phyloP scores from a whole-genome alignment of 2,888 invertebrate species.

The Apamea monoglypha region DNA sequence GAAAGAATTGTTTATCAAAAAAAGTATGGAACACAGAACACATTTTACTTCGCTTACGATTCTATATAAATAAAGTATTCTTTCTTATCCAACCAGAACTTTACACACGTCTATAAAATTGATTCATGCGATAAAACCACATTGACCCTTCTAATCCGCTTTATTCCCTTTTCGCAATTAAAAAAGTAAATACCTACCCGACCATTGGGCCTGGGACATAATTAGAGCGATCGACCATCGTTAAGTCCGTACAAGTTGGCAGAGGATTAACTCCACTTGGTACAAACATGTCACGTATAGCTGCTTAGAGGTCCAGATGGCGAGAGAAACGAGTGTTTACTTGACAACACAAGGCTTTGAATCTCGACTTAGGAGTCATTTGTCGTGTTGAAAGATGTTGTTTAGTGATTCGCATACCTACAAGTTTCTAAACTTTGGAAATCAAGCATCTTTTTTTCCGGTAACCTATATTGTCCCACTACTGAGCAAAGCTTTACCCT shows the following conservation, averaged over 20 bases:
- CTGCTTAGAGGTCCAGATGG: slow-evolving; percentile 28
- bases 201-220: slow-evolving; percentile 46
- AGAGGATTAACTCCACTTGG: slow-evolving; percentile 45
- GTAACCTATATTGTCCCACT: no score
- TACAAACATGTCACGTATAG: slow-evolving; percentile 58
- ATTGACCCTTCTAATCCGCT: slow-evolving; percentile 49
- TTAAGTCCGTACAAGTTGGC: slow-evolving; percentile 42
- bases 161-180: slow-evolving; percentile 50
- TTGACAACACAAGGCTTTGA: slow-evolving; percentile 3
- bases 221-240: slow-evolving; percentile 56
- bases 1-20: no score
- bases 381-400: background rate
- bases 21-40: no score
- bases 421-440: background rate
- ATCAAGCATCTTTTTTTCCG: background rate
- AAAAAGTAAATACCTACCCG: slow-evolving; percentile 56
- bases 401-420: background rate
- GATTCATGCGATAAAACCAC: slow-evolving; percentile 45
- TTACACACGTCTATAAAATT: slow-evolving; percentile 33
- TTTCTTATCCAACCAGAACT: slow-evolving; percentile 16
- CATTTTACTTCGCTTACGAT: background rate
- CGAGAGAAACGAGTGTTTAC: slow-evolving; percentile 4
- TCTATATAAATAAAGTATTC: background rate
- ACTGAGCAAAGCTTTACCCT: no score
- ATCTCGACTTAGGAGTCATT: background rate